phyloP scores from a whole-genome alignment of 2,113 vertebrate genomes.

The Ceuthmochares aereus region DNA sequence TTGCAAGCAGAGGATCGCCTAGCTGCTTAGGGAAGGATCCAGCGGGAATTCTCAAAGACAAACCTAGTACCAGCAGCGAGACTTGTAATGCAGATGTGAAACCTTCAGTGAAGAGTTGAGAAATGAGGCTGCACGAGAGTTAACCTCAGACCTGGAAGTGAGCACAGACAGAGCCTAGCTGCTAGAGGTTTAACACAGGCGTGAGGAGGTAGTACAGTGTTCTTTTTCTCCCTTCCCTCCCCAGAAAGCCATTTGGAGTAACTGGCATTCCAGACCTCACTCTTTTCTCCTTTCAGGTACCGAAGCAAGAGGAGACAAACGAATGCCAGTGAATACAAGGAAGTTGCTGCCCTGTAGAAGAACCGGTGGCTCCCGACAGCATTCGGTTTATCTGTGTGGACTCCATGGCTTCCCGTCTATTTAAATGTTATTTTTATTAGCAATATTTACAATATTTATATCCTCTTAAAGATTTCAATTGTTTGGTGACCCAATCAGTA shows the following conservation, averaged over 20 bases:
- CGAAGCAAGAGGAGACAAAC: slow-evolving; percentile 31
- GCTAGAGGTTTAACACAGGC: background rate
- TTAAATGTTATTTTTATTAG: slow-evolving; percentile 72
- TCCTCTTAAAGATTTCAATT: slow-evolving; percentile 37
- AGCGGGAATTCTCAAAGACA: background rate
- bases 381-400: background rate
- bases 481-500: slow-evolving; percentile 44
- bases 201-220: background rate
- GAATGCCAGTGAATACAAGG: slow-evolving; percentile 20
- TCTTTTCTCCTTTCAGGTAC: slow-evolving; percentile 9
- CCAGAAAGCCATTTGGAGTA: background rate
- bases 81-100: background rate
- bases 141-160: background rate
- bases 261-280: background rate
- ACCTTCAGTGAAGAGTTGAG: background rate
- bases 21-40: background rate
- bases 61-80: background rate
- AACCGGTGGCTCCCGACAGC: background rate
- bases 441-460: slow-evolving; percentile 74
- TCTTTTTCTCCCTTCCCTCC: background rate
- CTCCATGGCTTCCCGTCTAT: slow-evolving; percentile 3
- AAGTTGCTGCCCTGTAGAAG: slow-evolving; percentile 55
- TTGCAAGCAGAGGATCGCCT: background rate
- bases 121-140: background rate
- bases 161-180: background rate